A percentile compares a stretch with the other conserved stretches of the same genome.
These are phyloP conservation scores for Trididemnum miniatum DNA, from an alignment of 23 tunicate genomes.

Conservation along the genomic window DNA sequence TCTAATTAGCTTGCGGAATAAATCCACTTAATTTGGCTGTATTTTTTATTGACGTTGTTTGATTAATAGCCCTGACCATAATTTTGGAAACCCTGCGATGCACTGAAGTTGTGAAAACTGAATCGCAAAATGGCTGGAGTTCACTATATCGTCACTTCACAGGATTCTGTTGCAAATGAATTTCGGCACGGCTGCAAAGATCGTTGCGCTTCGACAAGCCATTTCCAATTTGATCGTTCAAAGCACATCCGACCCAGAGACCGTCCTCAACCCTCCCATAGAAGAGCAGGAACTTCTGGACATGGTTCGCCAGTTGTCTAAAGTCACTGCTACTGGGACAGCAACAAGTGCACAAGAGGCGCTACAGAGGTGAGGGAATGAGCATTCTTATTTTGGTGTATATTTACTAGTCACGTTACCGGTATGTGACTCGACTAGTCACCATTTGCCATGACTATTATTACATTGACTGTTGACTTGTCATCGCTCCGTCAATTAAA, in stretches of 20 bases:
- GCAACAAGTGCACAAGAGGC: constrained; percentile 63
- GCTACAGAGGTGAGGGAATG: constrained; percentile 78
- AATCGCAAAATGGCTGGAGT: neutral
- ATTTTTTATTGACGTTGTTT: no score
- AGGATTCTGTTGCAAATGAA: constrained; percentile 66
- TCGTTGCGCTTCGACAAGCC: constrained; percentile 66
- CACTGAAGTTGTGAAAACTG: no score
- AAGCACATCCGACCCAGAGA: constrained; percentile 76
- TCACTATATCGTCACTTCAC: neutral
- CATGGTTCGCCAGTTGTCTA: constrained; percentile 54
- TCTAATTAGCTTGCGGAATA: no score
- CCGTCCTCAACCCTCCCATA: constrained; percentile 53
- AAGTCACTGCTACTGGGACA: constrained; percentile 67
- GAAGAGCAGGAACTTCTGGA: constrained; percentile 73
- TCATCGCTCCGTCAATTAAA: no score
- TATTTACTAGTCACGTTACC: no score
- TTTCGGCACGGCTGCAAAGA: constrained; percentile 53
- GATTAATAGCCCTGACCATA: no score
- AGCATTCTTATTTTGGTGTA: no score
- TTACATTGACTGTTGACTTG: no score
- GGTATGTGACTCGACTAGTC: no score
- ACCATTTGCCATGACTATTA: no score
- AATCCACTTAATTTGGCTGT: no score
- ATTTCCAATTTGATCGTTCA: constrained; percentile 59
- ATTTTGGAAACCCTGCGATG: no score